Conservation (phyloP, 2,797 vertebrate species). For the Alexandromys oeconomus region DNA sequence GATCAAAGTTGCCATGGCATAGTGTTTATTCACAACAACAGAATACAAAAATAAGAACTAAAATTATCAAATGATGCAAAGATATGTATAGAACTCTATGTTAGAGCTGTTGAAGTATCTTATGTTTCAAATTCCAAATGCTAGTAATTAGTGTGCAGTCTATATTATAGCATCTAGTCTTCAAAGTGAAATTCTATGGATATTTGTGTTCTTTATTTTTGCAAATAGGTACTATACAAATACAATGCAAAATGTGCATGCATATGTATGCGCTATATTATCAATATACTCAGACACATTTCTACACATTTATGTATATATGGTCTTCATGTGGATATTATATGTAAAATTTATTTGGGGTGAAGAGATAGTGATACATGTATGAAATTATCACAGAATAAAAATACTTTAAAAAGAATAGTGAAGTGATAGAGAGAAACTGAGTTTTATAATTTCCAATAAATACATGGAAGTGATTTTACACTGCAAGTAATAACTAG, state of each 20-base stretch:
- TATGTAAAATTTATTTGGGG: background rate
- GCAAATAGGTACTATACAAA: background rate
- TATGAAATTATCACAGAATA: background rate
- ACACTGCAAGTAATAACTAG: background rate
- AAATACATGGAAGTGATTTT: background rate
- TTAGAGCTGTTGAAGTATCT: background rate
- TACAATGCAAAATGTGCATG: background rate
- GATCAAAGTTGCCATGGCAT: background rate
- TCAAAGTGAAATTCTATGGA: background rate
- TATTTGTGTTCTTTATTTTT: background rate
- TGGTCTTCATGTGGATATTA: background rate
- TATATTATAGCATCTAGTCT: background rate
- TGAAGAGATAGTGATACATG: background rate
- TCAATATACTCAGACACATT: background rate
- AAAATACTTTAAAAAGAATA: background rate
- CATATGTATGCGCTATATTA: background rate
- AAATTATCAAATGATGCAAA: background rate
- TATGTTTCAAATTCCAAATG: background rate
- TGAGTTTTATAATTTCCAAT: background rate
- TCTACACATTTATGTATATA: background rate
- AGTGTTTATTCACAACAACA: background rate
- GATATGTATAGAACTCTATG: background rate
- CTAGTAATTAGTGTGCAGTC: background rate
- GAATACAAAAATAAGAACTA: background rate
- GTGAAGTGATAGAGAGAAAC: rapidly evolving